Evolutionary conservation across 2,888 invertebrate genomes (phyloP).

Genomic region (Agonopterix arenella): DNA sequence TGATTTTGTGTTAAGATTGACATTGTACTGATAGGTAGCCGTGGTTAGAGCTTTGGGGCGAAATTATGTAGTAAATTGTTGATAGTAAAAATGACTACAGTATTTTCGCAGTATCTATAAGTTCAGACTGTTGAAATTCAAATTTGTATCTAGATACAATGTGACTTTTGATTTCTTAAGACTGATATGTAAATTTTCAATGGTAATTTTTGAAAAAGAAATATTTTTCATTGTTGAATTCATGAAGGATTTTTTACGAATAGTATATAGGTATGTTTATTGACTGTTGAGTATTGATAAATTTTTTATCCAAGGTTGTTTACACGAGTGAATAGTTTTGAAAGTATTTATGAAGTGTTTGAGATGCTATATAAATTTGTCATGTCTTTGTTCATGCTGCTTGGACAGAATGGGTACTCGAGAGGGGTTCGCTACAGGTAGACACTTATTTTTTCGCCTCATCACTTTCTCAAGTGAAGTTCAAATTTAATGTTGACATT

Average conservation of each 20-base stretch:
- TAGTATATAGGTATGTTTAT: slow-evolving; percentile 49
- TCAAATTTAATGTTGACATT: slow-evolving; percentile 30
- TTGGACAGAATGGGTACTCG: slow-evolving; percentile 65
- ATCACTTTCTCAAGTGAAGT: slow-evolving; percentile 23
- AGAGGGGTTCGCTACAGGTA: slow-evolving; percentile 69
- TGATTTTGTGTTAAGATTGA: slow-evolving; percentile 37
- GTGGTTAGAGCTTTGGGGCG: slow-evolving; percentile 19
- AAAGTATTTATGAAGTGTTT: slow-evolving; percentile 51
- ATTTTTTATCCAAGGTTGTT: slow-evolving; percentile 49
- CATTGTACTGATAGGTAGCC: slow-evolving; percentile 30
- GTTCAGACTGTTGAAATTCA: slow-evolving; percentile 18
- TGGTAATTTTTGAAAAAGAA: slow-evolving; percentile 25
- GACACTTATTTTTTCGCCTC: slow-evolving; percentile 28
- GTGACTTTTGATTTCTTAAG: slow-evolving; percentile 18
- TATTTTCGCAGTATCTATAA: slow-evolving; percentile 3
- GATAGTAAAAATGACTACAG: background rate
- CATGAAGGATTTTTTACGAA: slow-evolving; percentile 34
- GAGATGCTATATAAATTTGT: slow-evolving; percentile 36
- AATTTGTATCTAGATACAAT: slow-evolving; percentile 20
- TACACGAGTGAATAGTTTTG: slow-evolving; percentile 48
- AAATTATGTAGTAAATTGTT: background rate
- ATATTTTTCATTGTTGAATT: slow-evolving; percentile 38
- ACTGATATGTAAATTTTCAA: slow-evolving; percentile 16
- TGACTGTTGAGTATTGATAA: slow-evolving; percentile 54
- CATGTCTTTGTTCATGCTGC: slow-evolving; percentile 60